Evolutionary conservation across 2,888 invertebrate species (phyloP), one percentile per base, ranked within the genome.

Genomic region (Temnothorax unifasciatus): DNA sequence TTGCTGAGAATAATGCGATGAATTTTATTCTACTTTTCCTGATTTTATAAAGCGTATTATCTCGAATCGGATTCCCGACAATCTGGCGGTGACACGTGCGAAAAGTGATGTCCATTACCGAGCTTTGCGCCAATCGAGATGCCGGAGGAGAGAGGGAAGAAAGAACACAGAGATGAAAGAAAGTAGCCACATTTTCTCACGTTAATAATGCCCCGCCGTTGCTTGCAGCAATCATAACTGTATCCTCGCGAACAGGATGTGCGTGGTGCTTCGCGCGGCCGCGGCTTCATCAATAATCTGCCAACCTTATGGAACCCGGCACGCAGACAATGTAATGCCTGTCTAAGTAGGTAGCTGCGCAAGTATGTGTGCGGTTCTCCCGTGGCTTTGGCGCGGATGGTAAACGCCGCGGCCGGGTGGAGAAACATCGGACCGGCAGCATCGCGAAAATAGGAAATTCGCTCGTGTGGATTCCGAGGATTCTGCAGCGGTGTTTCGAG

Each of bases 171-270:
- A 25, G 59, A 71, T 63, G 18, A 63, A 64, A 63, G 57, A 59
- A 25, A 69, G 63, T 61, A 84, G 74, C 82, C 89, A 88, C 84
- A 75, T 91, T 91, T 91, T 92, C 92, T 91, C 91, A 92, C 92
- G 92, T 90, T 91, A 92, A 92, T 92, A 92, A 90, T 86, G 84
- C 84, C 68, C 59, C 71, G 85, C 85, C 74, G 87, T 85, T 76
- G 83, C 88, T 90, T 85, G 88, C 86, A 88, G 91, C 88, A 92
- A 92, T 92, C 92, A 92, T 92, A 92, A 92, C 92, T 92, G 92
- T 92, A 92, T 90, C 87, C 87, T 84, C 74, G 44, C 69, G 63
- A 85, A 88, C 74, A 82, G 87, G 85, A 82, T 90, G 86, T 76
- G 86, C 86, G 88, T 85, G 85, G 82, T 63, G 83, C 59, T 63